A percentile compares a stretch with the other conserved stretches of the same genome.
phyloP scores from a whole-genome alignment of 1,140 invertebrate genomes.

The Hycleus phaleratus region DNA sequence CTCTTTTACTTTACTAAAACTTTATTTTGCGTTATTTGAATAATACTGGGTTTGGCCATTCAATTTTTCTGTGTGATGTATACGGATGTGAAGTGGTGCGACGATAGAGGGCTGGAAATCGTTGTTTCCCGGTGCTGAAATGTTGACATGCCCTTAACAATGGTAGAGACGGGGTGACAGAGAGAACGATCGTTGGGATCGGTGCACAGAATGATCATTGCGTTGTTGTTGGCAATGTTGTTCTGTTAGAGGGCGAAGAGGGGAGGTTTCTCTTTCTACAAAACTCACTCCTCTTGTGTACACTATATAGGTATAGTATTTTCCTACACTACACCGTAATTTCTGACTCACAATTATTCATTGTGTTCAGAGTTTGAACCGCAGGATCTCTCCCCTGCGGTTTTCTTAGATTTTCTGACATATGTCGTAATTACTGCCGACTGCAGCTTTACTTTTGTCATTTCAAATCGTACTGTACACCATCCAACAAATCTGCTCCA shows the following conservation, averaged over 20 bases:
- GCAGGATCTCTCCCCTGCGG: constrained; percentile 24
- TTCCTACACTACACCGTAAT: constrained; percentile 17
- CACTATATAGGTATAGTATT: no score
- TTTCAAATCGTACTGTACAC: constrained; percentile 2
- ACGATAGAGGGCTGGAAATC: constrained; percentile 12
- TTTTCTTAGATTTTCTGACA: constrained; percentile 26
- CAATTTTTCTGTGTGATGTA: no score
- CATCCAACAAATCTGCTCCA: constrained; percentile 4
- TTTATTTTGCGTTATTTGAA: no score
- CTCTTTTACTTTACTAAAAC: no score
- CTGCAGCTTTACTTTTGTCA: constrained; percentile 13
- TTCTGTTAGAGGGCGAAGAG: constrained; percentile 1
- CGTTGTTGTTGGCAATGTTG: constrained; percentile 6
- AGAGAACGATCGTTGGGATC: constrained; percentile 14
- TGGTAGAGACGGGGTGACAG: constrained; percentile 17
- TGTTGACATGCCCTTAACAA: constrained; percentile 20
- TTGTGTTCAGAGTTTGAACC: constrained; percentile 12
- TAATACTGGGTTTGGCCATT: no score
- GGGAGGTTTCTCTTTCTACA: no score
- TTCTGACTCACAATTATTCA: constrained; percentile 22
- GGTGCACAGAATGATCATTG: constrained; percentile 11
- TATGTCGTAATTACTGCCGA: constrained; percentile 26
- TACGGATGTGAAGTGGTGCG: not conserved
- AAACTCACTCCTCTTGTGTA: no score
- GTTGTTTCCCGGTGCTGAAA: constrained; percentile 20